Evolutionary conservation across 2,797 vertebrate genomes (phyloP).

Genomic region (Anomalospiza imberbis): DNA sequence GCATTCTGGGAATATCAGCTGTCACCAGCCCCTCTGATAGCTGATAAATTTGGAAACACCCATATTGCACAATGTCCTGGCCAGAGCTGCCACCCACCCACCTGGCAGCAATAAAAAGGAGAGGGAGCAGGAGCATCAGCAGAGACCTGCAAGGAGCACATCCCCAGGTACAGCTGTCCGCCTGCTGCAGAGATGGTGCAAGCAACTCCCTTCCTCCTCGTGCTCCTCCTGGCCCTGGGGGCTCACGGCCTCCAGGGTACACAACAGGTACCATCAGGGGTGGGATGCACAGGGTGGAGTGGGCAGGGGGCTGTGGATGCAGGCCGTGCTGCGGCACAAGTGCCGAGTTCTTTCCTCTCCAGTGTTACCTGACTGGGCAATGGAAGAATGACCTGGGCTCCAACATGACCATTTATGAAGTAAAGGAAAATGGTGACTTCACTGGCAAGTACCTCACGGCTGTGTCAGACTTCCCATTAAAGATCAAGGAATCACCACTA

Average conservation of each 20-base stretch:
- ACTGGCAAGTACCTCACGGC: accelerated
- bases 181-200: not conserved
- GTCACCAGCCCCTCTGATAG: not conserved
- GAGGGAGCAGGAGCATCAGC: not conserved
- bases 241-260: not conserved
- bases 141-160: not conserved
- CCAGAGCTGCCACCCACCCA: not conserved
- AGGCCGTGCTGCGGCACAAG: not conserved
- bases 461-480: accelerated
- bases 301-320: not conserved
- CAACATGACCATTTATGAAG: not conserved
- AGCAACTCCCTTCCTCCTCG: not conserved
- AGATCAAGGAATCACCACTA: accelerated
- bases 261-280: not conserved
- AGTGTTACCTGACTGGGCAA: accelerated
- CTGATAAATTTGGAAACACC: not conserved
- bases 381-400: constrained; percentile 7
- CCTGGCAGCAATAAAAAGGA: not conserved
- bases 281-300: not conserved
- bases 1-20: not conserved
- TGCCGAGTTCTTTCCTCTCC: accelerated
- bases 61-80: not conserved
- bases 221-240: not conserved
- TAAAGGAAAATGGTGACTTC: not conserved
- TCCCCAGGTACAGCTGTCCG: not conserved